phyloP scores from a whole-genome alignment of 1,140 invertebrate species.

The Drosophila nannoptera region DNA sequence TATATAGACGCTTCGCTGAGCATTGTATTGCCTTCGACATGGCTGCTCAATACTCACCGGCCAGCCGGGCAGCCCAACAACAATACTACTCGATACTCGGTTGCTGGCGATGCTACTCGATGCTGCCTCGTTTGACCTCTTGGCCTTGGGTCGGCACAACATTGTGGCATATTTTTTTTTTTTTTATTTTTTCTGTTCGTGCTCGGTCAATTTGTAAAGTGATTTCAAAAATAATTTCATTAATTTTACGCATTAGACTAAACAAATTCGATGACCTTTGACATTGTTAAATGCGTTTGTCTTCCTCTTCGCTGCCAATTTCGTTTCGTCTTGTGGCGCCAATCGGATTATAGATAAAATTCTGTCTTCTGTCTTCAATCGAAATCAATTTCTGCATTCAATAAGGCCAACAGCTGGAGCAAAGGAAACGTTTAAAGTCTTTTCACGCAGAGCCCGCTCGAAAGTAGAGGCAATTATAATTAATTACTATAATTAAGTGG shows the following conservation, averaged over 20 bases:
- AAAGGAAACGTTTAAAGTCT: too few species aligned
- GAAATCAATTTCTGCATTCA: conserved; percentile 1
- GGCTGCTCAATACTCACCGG: conserved; percentile 25
- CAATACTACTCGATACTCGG: conserved; percentile 8
- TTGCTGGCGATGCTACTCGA: background rate
- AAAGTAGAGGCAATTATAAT: too few species aligned
- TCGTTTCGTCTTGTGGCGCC: background rate
- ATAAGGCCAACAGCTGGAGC: background rate
- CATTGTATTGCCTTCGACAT: conserved; percentile 40
- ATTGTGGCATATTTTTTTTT: conserved; percentile 24
- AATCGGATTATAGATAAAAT: conserved; percentile 35
- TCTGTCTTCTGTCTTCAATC: too few species aligned
- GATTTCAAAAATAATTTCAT: conserved; percentile 44
- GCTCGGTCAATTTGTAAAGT: conserved; percentile 32
- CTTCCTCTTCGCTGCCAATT: background rate
- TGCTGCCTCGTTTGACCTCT: background rate
- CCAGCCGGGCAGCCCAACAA: background rate
- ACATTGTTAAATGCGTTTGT: conserved; percentile 24
- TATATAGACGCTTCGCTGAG: conserved; percentile 71
- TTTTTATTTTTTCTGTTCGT: background rate
- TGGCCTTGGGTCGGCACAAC: conserved; percentile 12
- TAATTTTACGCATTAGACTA: conserved; percentile 41
- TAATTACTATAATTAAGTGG: too few species aligned
- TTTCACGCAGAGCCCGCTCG: too few species aligned
- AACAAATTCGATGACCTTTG: conserved; percentile 42